Evolutionary conservation across 2,797 vertebrate genomes (phyloP).

Genomic region (Arrhamphus sclerolepis): DNA sequence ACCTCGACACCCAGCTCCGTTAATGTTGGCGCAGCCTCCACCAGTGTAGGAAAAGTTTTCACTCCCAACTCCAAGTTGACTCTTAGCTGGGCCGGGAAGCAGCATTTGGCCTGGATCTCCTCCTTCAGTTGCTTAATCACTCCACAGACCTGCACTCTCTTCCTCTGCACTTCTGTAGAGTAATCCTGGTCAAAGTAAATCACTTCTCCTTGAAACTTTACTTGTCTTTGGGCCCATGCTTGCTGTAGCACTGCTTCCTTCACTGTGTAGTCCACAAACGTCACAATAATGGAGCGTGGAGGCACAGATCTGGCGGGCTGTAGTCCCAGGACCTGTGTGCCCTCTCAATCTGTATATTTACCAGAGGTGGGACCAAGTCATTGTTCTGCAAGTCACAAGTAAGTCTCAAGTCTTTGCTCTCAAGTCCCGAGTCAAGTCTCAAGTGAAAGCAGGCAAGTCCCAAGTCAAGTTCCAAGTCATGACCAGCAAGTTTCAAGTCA

Average conservation of each 20-base stretch:
- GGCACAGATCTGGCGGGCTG: not conserved
- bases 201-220: not conserved
- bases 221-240: not conserved
- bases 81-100: not conserved
- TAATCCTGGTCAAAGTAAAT: no score
- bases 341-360: not conserved
- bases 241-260: not conserved
- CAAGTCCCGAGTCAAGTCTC: no score
- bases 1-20: not conserved
- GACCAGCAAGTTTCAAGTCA: no score
- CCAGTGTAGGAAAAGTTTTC: not conserved
- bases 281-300: not conserved
- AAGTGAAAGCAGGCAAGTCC: no score
- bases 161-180: slow-evolving; percentile 12
- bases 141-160: not conserved
- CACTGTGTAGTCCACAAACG: not conserved
- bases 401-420: no score
- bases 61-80: not conserved
- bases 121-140: slow-evolving; percentile 16
- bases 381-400: no score
- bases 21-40: not conserved
- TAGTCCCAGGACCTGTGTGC: not conserved
- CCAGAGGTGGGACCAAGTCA: no score
- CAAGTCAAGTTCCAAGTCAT: no score
- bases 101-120: not conserved